Evolutionary conservation across 2,113 vertebrate genomes (phyloP).

Genomic region (Mustelus asterias): DNA sequence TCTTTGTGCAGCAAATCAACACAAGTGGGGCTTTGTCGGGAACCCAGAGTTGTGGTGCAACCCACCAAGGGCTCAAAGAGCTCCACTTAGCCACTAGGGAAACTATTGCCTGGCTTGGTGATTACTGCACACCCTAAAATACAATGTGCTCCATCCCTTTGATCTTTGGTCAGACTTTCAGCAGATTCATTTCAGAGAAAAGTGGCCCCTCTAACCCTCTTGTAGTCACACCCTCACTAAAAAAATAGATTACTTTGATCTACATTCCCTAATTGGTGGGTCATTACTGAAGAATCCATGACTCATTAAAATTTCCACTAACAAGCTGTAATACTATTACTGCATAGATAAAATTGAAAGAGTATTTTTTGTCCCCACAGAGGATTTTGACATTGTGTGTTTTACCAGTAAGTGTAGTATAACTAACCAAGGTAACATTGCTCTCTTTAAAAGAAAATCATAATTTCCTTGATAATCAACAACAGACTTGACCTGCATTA

Average conservation of each 20-base stretch:
- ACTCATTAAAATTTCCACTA: not conserved
- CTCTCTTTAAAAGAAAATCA: not conserved
- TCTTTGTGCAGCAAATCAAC: no score
- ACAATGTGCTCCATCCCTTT: not conserved
- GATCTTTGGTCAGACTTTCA: not conserved
- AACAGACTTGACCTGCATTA: constrained; percentile 76
- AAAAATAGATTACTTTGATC: not conserved
- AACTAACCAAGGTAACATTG: not conserved
- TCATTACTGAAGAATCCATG: not conserved
- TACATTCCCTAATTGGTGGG: not conserved
- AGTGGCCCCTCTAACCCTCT: not conserved
- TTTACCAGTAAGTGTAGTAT: not conserved
- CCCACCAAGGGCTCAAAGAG: no score
- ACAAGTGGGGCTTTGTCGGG: no score
- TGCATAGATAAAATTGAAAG: not conserved
- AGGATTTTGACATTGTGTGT: not conserved
- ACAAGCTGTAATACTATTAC: not conserved
- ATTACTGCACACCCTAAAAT: no score
- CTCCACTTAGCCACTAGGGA: no score
- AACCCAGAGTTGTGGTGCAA: no score
- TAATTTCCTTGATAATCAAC: constrained; percentile 46
- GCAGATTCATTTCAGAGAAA: not conserved
- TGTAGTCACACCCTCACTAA: not conserved
- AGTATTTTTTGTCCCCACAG: not conserved
- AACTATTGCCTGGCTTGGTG: no score